A percentile compares a stretch with the other conserved stretches of the same genome.
Conservation (phyloP, 2,888 invertebrate genomes). For the Synergus umbraculus region DNA sequence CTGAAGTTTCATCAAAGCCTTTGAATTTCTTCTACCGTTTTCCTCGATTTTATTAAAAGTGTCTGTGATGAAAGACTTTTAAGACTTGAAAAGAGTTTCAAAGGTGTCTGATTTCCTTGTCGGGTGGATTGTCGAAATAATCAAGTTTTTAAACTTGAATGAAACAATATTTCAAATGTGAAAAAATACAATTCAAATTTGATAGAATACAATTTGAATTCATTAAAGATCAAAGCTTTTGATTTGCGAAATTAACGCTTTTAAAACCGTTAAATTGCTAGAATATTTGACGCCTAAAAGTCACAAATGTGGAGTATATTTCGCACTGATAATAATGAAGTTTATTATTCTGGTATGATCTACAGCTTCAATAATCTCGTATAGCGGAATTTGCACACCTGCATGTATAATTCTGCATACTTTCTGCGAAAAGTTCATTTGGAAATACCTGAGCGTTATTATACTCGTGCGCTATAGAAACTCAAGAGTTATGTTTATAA, state of each 20-base stretch:
- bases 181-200: too few species aligned
- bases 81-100: neutral
- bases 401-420: neutral
- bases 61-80: neutral
- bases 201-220: too few species aligned
- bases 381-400: constrained; percentile 5
- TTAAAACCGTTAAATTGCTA: neutral
- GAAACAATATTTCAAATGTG: too few species aligned
- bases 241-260: neutral
- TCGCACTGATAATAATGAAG: neutral
- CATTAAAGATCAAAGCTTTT: neutral
- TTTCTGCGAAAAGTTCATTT: constrained; percentile 10
- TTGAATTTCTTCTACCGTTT: neutral
- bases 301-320: neutral
- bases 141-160: neutral
- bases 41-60: neutral
- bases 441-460: constrained; percentile 25
- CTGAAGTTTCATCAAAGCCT: neutral
- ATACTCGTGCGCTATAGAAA: neutral
- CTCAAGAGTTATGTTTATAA: neutral
- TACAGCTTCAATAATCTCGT: constrained; percentile 9
- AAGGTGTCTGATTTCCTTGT: neutral
- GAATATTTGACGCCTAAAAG: neutral
- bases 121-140: neutral
- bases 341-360: neutral